These are phyloP conservation scores for Pteromalus puparum DNA, from an alignment of 1,140 invertebrate genomes.

Conservation along the genomic window DNA sequence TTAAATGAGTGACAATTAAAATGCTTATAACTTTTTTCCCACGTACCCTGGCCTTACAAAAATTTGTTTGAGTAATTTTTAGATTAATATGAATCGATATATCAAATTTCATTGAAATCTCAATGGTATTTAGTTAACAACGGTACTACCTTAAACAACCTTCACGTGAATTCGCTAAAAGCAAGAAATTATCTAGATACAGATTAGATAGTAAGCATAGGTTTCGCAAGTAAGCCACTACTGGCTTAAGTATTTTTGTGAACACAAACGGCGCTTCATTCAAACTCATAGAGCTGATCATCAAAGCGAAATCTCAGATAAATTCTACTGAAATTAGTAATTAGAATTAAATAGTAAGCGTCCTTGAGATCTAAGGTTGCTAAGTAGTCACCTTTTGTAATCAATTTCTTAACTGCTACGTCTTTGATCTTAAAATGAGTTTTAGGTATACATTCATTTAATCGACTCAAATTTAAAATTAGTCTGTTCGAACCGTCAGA, in stretches of 20 bases:
- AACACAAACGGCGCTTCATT: constrained; percentile 42
- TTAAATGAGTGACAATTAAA: no score
- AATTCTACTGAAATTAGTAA: background rate
- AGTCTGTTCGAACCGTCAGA: background rate
- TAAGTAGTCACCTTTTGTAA: constrained; percentile 32
- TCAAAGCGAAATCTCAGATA: constrained; percentile 50
- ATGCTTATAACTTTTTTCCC: no score
- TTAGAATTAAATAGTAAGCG: constrained; percentile 17
- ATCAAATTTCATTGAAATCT: no score
- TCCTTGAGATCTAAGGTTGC: constrained; percentile 43
- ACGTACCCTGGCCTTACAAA: no score
- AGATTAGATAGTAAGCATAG: constrained; percentile 29
- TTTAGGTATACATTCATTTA: constrained; percentile 9
- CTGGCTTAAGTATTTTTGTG: constrained; percentile 52
- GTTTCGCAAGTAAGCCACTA: constrained; percentile 3
- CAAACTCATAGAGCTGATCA: constrained; percentile 49
- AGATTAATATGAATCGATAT: no score
- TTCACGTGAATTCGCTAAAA: background rate
- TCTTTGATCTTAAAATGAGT: constrained; percentile 31
- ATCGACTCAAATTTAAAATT: constrained; percentile 1
- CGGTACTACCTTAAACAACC: constrained; percentile 38
- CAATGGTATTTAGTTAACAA: no score
- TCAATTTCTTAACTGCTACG: constrained; percentile 24
- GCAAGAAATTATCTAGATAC: constrained; percentile 45
- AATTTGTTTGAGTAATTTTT: no score